Evolutionary conservation across 2,888 invertebrate genomes (phyloP), one percentile per base, ranked within the genome.

Genomic region (Noctua janthina): DNA sequence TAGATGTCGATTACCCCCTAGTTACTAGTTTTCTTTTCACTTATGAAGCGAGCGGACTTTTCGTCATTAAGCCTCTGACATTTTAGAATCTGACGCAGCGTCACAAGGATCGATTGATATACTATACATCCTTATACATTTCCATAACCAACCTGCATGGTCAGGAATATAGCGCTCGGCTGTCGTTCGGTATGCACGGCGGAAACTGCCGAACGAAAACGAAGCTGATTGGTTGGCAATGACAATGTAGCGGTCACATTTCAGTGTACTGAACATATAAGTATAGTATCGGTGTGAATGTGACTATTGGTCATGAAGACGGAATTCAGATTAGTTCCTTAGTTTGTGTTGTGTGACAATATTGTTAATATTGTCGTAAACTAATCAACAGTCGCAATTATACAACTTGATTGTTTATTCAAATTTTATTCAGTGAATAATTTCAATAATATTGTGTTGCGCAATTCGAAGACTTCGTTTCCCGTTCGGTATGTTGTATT

Each of bases 161-260:
- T 29, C 39, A n/a, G n/a, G 51, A 62, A n/a, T 4, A 46, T 35
- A 51, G 11, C 49, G 51, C 20, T 81, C 59, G 51, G 8, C 11
- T 43, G 0, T 20, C 13, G 10, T 56, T 56, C 39, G 29, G 51
- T 35, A 46, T n/a, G 15, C 35, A 29, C 23, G n/a, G 1, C 81
- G 83, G 46, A 76, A 62, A 69, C 2, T 46, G 29, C 78, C 81
- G 84, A 81, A 66, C 43, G 64, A 56, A 66, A 49, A 35, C 70
- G 49, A 20, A 64, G 49, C 54, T 46, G 23, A 81, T 83, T 81
- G 83, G 83, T 23, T 77, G 69, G 83, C 68, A 35, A 2, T 51
- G 29, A 11, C 15, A 10, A 1, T 20, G 39, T 7, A 8, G 62
- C 23, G 17, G 68, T 43, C 64, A 39, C 39, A 59, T 82, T 82